Evolutionary conservation across 2,113 vertebrate genomes (phyloP).

Genomic region (Planiliza haematocheilus): DNA sequence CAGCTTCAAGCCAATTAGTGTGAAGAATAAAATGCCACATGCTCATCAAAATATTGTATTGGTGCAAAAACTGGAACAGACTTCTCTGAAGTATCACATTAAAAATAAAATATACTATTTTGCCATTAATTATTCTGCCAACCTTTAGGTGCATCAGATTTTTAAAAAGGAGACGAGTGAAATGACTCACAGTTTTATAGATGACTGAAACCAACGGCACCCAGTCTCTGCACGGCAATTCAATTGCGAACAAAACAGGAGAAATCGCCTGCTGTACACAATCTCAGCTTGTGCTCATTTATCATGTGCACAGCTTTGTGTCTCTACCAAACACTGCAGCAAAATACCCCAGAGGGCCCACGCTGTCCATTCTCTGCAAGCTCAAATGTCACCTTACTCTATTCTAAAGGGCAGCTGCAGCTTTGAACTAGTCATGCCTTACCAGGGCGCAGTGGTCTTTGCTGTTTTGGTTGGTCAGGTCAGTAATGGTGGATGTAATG

Average conservation of each 20-base stretch:
- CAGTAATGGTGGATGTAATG: constrained; percentile 93
- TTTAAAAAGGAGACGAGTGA: constrained; percentile 6
- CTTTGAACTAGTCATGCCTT: constrained; percentile 48
- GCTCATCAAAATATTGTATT: constrained; percentile 17
- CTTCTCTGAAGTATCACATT: constrained; percentile 15
- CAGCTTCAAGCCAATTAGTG: constrained; percentile 64
- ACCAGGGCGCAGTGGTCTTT: constrained; percentile 99
- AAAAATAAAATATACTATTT: constrained; percentile 21
- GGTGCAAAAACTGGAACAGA: constrained; percentile 20
- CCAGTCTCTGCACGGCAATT: constrained; percentile 23
- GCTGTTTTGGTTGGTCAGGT: constrained; percentile 94
- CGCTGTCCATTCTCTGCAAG: constrained; percentile 27
- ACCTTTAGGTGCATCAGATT: constrained; percentile 24
- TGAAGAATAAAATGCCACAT: constrained; percentile 55
- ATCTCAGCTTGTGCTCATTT: constrained; percentile 48
- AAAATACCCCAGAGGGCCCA: constrained; percentile 51
- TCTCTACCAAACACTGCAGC: constrained; percentile 30
- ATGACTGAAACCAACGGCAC: constrained; percentile 21
- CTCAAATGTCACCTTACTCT: constrained; percentile 68
- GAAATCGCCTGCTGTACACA: constrained; percentile 35
- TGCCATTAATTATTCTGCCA: background rate
- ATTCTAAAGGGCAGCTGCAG: constrained; percentile 56
- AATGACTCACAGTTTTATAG: constrained; percentile 24
- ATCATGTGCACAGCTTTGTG: constrained; percentile 57
- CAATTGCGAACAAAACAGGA: constrained; percentile 34